Evolutionary conservation across 2,113 vertebrate species (phyloP).

Genomic region (Perca fluviatilis): DNA sequence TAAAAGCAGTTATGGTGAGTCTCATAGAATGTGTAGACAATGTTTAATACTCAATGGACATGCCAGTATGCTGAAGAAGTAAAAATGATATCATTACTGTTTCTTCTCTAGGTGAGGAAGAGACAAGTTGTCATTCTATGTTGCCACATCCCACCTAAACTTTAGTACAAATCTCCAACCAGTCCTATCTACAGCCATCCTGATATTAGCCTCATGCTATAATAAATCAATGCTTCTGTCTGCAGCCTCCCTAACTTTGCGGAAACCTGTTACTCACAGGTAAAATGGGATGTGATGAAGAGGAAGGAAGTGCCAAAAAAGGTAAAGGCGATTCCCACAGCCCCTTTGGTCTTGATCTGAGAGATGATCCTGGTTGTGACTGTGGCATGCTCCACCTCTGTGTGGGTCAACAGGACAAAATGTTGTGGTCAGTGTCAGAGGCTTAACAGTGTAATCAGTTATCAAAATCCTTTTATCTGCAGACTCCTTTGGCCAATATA

Average conservation of each 20-base stretch:
- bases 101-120: background rate
- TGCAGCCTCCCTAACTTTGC: background rate
- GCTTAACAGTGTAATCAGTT: background rate
- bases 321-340: constrained; percentile 91
- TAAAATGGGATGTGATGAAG: constrained; percentile 98
- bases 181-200: background rate
- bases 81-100: background rate
- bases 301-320: constrained; percentile 99
- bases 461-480: background rate
- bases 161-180: background rate
- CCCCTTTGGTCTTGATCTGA: constrained; percentile 98
- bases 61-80: background rate
- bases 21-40: background rate
- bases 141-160: background rate
- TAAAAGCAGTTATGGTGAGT: background rate
- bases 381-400: constrained; percentile 94
- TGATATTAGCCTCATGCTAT: background rate
- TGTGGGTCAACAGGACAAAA: constrained; percentile 10
- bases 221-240: background rate
- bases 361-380: constrained; percentile 98
- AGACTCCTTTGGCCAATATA: background rate
- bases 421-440: background rate
- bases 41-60: background rate
- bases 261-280: constrained; percentile 87
- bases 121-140: background rate